Percentiles rank a stretch among this genome's conserved stretches.
Evolutionary conservation across 2,797 vertebrate species (phyloP).

Genomic region (Astyanax mexicanus): DNA sequence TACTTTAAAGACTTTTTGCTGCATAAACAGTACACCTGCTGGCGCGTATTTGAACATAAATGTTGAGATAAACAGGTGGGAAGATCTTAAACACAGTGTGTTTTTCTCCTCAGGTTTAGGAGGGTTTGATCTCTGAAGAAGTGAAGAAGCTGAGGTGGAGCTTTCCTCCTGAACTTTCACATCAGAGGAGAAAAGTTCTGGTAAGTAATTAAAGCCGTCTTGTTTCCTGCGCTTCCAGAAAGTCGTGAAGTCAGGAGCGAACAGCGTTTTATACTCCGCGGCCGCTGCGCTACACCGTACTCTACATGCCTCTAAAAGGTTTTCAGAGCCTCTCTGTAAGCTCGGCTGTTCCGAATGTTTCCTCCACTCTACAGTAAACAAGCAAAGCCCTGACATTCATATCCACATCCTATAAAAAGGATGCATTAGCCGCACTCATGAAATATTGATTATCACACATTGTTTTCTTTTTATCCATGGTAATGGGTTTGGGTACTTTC

Average conservation of each 20-base stretch:
- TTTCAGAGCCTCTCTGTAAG: background rate
- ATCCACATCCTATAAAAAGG: constrained; percentile 48
- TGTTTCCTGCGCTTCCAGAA: background rate
- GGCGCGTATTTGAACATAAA: constrained; percentile 17
- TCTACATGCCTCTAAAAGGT: background rate
- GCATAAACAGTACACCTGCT: too few relatives aligned
- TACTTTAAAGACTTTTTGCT: too few relatives aligned
- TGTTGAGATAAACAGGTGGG: constrained; percentile 31
- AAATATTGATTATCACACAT: constrained; percentile 57
- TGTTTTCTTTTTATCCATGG: constrained; percentile 48
- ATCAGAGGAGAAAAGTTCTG: constrained; percentile 35
- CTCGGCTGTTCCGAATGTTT: constrained; percentile 24
- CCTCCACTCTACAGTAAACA: constrained; percentile 34
- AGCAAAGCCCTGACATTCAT: constrained; percentile 28
- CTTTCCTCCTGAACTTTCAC: constrained; percentile 24
- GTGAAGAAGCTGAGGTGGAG: constrained; percentile 4
- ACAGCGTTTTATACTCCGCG: background rate
- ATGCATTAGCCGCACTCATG: constrained; percentile 54
- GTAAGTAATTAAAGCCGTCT: constrained; percentile 23
- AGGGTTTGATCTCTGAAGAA: too few relatives aligned
- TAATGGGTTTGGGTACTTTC: constrained; percentile 52
- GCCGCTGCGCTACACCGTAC: background rate
- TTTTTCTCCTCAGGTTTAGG: constrained; percentile 32
- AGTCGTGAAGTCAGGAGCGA: background rate
- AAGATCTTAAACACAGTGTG: constrained; percentile 18